Conservation (phyloP, 2,888 invertebrate species). For the Ryuthela nishihirai region DNA sequence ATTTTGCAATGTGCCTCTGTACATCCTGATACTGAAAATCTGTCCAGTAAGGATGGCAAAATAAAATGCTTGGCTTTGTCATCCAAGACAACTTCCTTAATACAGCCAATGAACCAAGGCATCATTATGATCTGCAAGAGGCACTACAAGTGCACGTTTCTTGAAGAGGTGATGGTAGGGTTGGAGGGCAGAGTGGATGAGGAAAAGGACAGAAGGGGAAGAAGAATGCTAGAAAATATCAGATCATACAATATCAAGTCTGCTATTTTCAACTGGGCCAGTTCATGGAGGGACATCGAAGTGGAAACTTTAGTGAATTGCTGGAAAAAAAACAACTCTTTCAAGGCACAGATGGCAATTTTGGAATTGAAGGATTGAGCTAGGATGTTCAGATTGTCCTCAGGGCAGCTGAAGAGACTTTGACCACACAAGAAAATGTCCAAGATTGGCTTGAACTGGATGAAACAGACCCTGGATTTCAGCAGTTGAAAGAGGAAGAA, state of each 20-base stretch:
- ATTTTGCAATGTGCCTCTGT: no score
- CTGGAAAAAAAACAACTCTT: background rate
- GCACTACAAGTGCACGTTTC: background rate
- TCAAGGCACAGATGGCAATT: background rate
- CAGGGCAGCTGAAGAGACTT: background rate
- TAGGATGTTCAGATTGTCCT: background rate
- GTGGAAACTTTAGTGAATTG: background rate
- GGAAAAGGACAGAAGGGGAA: background rate
- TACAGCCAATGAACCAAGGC: background rate
- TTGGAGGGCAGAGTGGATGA: background rate
- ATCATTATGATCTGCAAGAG: background rate
- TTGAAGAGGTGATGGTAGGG: background rate
- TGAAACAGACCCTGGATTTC: background rate
- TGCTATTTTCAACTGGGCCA: background rate
- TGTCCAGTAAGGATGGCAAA: background rate
- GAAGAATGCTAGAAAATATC: background rate
- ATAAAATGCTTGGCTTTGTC: background rate
- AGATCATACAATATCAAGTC: background rate
- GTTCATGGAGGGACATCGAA: background rate
- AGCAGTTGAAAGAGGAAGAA: background rate
- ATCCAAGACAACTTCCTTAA: background rate
- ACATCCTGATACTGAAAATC: no score
- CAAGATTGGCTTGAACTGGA: background rate
- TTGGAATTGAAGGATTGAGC: background rate
- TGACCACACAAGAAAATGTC: background rate